Percentiles rank a stretch among this genome's conserved stretches.
Conservation (phyloP, 2,113 vertebrate genomes). For the Neopipo cinnamomea region DNA sequence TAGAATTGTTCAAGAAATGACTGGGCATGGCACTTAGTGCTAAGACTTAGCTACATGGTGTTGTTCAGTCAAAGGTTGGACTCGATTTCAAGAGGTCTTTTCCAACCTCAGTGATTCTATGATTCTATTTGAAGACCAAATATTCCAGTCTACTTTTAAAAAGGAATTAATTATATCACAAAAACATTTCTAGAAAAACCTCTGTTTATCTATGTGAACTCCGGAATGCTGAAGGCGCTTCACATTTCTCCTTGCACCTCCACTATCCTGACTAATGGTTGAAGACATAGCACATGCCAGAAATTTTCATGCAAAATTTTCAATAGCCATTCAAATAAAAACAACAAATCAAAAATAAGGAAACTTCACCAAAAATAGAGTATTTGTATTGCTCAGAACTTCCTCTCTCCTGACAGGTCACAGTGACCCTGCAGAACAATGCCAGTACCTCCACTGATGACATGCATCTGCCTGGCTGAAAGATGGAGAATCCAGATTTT, state of each 20-base stretch:
- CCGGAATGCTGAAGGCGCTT: background rate
- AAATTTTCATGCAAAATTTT: background rate
- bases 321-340: background rate
- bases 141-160: background rate
- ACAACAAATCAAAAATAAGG: background rate
- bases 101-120: background rate
- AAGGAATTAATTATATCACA: background rate
- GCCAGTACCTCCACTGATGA: rapidly evolving
- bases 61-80: background rate
- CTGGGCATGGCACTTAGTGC: background rate
- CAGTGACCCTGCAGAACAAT: background rate
- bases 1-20: background rate
- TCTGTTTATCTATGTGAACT: background rate
- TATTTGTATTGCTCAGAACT: background rate
- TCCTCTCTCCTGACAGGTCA: background rate
- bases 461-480: background rate
- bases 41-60: background rate
- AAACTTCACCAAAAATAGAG: background rate
- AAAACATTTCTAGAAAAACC: background rate
- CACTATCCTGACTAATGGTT: background rate
- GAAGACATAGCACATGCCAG: background rate
- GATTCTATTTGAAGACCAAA: background rate
- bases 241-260: background rate
- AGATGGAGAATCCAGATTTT: background rate
- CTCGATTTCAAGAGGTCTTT: background rate